Evolutionary conservation across 2,888 invertebrate species (phyloP), one percentile per base, ranked within the genome.

Genomic region (Hemistola chrysoprasaria): DNA sequence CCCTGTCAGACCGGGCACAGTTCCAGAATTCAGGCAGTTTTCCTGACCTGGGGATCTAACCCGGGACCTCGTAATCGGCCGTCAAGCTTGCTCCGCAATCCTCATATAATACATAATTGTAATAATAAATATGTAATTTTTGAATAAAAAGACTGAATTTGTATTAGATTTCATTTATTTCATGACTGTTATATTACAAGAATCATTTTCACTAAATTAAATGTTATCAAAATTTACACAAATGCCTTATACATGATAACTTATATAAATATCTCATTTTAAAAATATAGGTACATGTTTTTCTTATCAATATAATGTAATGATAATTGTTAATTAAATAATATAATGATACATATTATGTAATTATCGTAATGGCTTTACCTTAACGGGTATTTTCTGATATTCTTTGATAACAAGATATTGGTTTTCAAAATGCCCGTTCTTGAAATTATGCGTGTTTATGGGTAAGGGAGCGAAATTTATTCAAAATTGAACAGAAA

Each of bases 221-320:
- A 65, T 74, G 67, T 80, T 84, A 83, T 82, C 78, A 82, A 82
- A 86, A 85, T 83, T 70, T 85, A 85, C 83, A 84, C 81, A 82
- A 86, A 80, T 76, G 70, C 71, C 66, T 75, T 77, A 41, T 75
- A 72, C 56, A 65, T 48, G 56, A 71, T 74, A 78, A 58, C 68
- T 77, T 76, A 78, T 46, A 71, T 74, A 74, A 72, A 77, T 79
- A 84, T 78, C 69, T 80, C 76, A 76, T 74, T 78, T 77, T 82
- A 85, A 83, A 85, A 85, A 85, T 84, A 84, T 78, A 82, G 72
- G 70, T 79, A 82, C 78, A 77, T 51, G 60, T 69, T 76, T 59
- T 62, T 66, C 62, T 72, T 71, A 59, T 55, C 53, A 53, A 65
- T 65, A 47, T 62, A 59, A 53, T 60, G 50, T 67, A 71, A 60